Evolutionary conservation across 2,797 vertebrate genomes (phyloP), one percentile per base, ranked within the genome.

Genomic region (Falco concolor): DNA sequence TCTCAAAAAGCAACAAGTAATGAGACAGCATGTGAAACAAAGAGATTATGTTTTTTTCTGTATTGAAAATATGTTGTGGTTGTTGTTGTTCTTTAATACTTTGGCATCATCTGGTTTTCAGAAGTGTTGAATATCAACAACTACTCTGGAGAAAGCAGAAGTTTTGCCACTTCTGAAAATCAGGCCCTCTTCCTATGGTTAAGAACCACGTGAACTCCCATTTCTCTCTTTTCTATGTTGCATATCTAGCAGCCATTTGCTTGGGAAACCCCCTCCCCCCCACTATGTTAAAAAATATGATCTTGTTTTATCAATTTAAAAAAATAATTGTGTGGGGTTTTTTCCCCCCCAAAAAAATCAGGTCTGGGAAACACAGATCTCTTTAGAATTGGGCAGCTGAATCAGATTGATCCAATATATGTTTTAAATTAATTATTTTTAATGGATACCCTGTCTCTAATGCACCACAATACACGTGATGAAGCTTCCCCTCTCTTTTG

Each of bases 361-460:
- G 90, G 93, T 87, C 94, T 97, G 89, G 97, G 96, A 97, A 96
- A 63, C 34, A 86, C 42, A 72, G 81, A 64, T 90, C 70, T 93
- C 79, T 72, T 96, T 91, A 89, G 89, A 93, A 79, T 53, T 60
- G 93, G 85, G 53, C 65, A 96, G 84, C 57, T 96, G 85, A 96
- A 87, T 96, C 84, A 74, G 67, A 74, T 73, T 81, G 91, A 94
- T 92, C 59, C 92, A 95, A 96, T 80, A 94, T 40, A 63, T 27
- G 84, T 91, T 95, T 79, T 65, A 63, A 74, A 95, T 91, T 89
- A 23, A 68, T 56, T 75, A 49, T 86, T 97, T 95, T 89, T 84
- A 95, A 97, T 49, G 69, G 77, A 96, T 97, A 97, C 97, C 97
- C 95, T 97, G 96, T 97, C 92, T 96, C 90, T 97, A 97, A 96